Percentiles rank a stretch among this genome's conserved stretches.
These are phyloP conservation scores for Noctilio leporinus DNA, from an alignment of 2,113 vertebrate species.

Conservation along the genomic window DNA sequence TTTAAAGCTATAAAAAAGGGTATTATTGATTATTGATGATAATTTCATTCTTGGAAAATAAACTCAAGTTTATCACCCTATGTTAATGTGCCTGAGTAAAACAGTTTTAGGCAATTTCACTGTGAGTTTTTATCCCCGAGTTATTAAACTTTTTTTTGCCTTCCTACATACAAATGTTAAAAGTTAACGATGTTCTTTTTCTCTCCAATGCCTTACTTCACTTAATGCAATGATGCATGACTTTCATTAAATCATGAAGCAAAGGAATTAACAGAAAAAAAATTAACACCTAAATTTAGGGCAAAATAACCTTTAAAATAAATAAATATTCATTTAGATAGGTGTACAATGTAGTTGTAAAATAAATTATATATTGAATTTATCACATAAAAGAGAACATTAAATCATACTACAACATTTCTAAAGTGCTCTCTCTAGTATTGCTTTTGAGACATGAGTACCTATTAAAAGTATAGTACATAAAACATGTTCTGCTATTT, in stretches of 20 bases:
- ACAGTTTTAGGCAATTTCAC: slow-evolving; percentile 60
- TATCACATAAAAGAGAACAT: neutral
- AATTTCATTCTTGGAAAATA: slow-evolving; percentile 55
- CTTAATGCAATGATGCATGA: slow-evolving; percentile 59
- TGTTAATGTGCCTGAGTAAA: slow-evolving; percentile 59
- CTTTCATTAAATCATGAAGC: slow-evolving; percentile 54
- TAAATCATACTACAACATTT: slow-evolving; percentile 11
- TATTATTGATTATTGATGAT: slow-evolving; percentile 49
- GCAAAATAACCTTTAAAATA: slow-evolving; percentile 46
- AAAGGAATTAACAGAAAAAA: slow-evolving; percentile 37
- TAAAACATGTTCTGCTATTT: neutral
- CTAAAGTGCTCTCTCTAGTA: neutral
- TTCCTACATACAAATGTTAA: slow-evolving; percentile 60
- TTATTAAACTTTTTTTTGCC: slow-evolving; percentile 66
- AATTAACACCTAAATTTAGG: slow-evolving; percentile 44
- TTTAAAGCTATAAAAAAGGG: slow-evolving; percentile 43
- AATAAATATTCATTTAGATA: neutral
- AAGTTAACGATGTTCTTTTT: slow-evolving; percentile 70
- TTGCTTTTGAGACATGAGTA: neutral
- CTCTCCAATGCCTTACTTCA: slow-evolving; percentile 58
- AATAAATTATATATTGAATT: slow-evolving; percentile 3
- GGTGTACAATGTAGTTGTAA: neutral
- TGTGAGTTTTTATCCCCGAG: slow-evolving; percentile 48
- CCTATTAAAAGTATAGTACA: slow-evolving; percentile 7
- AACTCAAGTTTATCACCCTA: slow-evolving; percentile 31